Conservation (phyloP, 2,888 invertebrate species). For the Hypercompe scribonia region DNA sequence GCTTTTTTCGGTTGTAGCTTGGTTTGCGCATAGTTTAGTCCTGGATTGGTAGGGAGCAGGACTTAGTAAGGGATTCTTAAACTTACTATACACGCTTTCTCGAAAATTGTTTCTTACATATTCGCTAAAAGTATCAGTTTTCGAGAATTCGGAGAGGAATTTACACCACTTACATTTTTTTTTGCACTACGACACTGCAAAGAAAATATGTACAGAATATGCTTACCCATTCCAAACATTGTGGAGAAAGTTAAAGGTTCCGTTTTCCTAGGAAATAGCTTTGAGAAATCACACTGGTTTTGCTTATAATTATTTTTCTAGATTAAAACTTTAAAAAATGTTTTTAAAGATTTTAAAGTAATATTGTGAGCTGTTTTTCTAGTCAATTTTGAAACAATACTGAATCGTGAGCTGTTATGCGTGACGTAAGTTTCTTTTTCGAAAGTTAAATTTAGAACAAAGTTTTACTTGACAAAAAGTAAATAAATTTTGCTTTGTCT, state of each 20-base stretch:
- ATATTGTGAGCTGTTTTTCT: conserved; percentile 38
- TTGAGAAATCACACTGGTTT: conserved; percentile 14
- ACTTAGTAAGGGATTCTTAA: no score
- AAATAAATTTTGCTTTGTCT: background rate
- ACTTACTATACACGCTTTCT: no score
- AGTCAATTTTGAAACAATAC: conserved; percentile 49
- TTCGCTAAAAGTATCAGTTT: no score
- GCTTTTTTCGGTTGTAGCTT: no score
- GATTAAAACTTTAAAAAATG: conserved; percentile 26
- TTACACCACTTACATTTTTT: background rate
- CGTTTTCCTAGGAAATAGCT: background rate
- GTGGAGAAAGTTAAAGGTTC: conserved; percentile 8
- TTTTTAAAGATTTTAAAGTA: conserved; percentile 43
- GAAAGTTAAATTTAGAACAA: conserved; percentile 17
- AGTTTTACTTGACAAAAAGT: background rate
- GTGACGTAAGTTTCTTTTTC: conserved; percentile 2
- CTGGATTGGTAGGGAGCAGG: no score
- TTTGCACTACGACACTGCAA: background rate
- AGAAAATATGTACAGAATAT: background rate
- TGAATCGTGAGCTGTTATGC: conserved; percentile 17
- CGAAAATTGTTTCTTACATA: no score
- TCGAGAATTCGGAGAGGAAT: no score
- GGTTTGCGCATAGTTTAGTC: no score
- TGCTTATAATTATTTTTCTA: conserved; percentile 27
- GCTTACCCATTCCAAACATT: conserved; percentile 21